Base-by-base conservation (phyloP, 2,113 vertebrate genomes). In the Paraplagusia blochii region DNA sequence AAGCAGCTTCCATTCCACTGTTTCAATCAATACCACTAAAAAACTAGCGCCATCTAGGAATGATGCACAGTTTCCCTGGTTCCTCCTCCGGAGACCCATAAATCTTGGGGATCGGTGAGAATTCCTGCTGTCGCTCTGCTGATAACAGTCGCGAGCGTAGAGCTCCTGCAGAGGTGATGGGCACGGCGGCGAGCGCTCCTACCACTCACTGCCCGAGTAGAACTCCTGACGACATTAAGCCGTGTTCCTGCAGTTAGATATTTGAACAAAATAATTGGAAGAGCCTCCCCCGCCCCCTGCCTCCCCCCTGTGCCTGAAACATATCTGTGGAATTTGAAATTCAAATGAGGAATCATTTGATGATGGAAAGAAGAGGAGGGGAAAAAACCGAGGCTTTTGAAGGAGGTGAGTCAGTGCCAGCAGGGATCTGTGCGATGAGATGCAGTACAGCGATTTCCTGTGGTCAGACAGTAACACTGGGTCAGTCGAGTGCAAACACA, bases 331-430 rank as follows among this genome's bases (percentile, higher is more conserved):
- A 65, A 83, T 87, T 42, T 75, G 58, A 83, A 82, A 63, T 80
- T 84, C 72, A 79, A 83, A 83, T 80, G 5, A 63, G 57, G 42
- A 72, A 69, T 76, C 78, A 67, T 82, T 80, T 83, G 82, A 87
- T 80, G 69, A 80, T 66, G 46, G 29, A 48, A 44, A 53, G 58
- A 53, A 72, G 22, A 6, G 6, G 22, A 6, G 6, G 22, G 67
- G 67, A 75, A 66, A 67, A 63, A 54, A 53, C 40, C 64, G 70
- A 72, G 63, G 58, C 44, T 59, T 71, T 78, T 69, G 47, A 68
- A 66, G 60, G 56, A 53, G 51, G 36, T 35, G 58, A 55, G 74
- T 81, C 9, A 18, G 53, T 74, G 76, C 62, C 76, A 47, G 53
- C 40, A 53, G 66, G 49, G 40, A 14, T 58, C 53, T 35, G 42